phyloP scores from a whole-genome alignment of 2,888 invertebrate genomes.

The Lasiommata megera region DNA sequence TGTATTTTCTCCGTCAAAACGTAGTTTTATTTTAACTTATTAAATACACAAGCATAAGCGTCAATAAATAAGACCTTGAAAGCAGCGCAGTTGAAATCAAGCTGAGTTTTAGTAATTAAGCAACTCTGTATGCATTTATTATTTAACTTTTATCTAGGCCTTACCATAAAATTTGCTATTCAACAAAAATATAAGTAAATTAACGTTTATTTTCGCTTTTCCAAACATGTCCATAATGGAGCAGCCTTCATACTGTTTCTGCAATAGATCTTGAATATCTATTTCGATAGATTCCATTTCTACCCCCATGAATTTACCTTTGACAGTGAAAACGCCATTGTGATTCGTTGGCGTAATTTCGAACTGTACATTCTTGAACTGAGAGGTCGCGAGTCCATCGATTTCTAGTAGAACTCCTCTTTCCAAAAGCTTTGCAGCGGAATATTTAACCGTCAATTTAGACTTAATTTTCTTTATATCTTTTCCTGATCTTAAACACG shows the following conservation, averaged over 20 bases:
- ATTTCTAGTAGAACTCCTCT: conserved; percentile 87
- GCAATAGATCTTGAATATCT: conserved; percentile 86
- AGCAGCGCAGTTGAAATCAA: too few relatives aligned
- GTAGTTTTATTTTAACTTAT: too few relatives aligned
- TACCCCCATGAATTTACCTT: conserved; percentile 89
- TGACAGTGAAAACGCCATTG: conserved; percentile 85
- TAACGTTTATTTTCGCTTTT: conserved; percentile 89
- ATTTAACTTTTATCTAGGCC: conserved; percentile 23
- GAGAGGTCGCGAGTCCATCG: conserved; percentile 84
- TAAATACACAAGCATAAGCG: too few relatives aligned
- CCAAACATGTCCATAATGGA: conserved; percentile 89
- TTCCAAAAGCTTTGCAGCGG: conserved; percentile 85
- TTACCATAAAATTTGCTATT: conserved; percentile 89
- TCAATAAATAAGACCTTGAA: too few relatives aligned
- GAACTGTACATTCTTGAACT: conserved; percentile 88
- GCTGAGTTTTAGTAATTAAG: too few relatives aligned
- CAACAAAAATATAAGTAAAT: conserved; percentile 86
- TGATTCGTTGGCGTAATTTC: conserved; percentile 86
- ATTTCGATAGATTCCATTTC: conserved; percentile 87
- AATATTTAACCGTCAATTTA: conserved; percentile 83
- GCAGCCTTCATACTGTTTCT: conserved; percentile 88
- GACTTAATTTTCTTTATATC: conserved; percentile 80
- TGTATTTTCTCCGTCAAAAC: too few relatives aligned
- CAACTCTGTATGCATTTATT: too few relatives aligned
- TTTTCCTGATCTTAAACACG: conserved; percentile 71